These are phyloP conservation scores for Drosophila nigrodunni DNA, from an alignment of 1,140 invertebrate species.

Conservation along the genomic window DNA sequence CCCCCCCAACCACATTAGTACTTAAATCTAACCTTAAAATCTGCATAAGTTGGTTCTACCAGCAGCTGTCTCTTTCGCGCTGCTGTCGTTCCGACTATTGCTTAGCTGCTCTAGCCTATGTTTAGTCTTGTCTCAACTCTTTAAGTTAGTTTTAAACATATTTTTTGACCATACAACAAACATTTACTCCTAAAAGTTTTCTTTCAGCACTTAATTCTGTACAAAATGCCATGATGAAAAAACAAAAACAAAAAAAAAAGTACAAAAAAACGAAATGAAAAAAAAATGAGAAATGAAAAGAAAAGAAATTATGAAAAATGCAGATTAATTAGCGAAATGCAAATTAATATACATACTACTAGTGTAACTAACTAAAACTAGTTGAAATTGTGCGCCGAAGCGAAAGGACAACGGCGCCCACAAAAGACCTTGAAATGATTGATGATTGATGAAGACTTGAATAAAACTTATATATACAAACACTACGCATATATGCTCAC, in stretches of 20 bases:
- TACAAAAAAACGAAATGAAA: slow-evolving; percentile 53
- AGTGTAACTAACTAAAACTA: slow-evolving; percentile 30
- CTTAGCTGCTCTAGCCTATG: slow-evolving; percentile 29
- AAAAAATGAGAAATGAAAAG: slow-evolving; percentile 32
- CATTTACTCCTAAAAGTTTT: slow-evolving; percentile 48
- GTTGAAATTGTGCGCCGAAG: slow-evolving; percentile 44
- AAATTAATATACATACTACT: slow-evolving; percentile 25
- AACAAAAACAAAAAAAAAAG: slow-evolving; percentile 41
- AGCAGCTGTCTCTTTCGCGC: slow-evolving; percentile 39
- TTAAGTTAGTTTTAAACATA: slow-evolving; percentile 49
- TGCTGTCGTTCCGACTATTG: background rate
- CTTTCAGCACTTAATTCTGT: slow-evolving; percentile 75
- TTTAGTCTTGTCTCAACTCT: slow-evolving; percentile 11
- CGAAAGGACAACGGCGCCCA: slow-evolving; percentile 60
- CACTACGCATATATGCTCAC: slow-evolving; percentile 18
- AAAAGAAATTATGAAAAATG: slow-evolving; percentile 13
- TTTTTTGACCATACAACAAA: slow-evolving; percentile 3
- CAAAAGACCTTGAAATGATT: slow-evolving; percentile 44
- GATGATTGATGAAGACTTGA: slow-evolving; percentile 65
- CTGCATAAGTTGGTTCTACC: background rate
- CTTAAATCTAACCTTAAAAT: slow-evolving; percentile 13
- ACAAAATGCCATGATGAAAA: slow-evolving; percentile 68
- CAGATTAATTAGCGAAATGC: slow-evolving; percentile 22
- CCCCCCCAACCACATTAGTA: background rate
- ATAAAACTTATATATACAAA: slow-evolving; percentile 74